Conservation (phyloP, 2,113 vertebrate genomes). For the Notarius quadriscutis region DNA sequence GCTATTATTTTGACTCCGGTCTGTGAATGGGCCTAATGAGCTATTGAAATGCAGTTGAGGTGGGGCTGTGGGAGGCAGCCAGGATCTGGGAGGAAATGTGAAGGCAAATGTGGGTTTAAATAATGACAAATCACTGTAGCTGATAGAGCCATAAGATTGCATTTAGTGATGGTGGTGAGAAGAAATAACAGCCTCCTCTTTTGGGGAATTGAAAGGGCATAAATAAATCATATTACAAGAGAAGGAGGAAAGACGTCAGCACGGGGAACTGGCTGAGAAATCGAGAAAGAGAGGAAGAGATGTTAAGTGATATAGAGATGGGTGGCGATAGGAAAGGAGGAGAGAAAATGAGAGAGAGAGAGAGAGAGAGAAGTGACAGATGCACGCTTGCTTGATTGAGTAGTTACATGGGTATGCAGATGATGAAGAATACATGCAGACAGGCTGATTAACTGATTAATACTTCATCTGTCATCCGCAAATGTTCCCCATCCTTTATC, state of each 20-base stretch:
- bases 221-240: slow-evolving; percentile 54
- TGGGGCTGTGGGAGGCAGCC: slow-evolving; percentile 41
- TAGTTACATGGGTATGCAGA: slow-evolving; percentile 43
- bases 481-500: slow-evolving; percentile 24
- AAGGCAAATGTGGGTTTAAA: slow-evolving; percentile 49
- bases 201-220: slow-evolving; percentile 52
- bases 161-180: slow-evolving; percentile 54
- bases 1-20: slow-evolving; percentile 52
- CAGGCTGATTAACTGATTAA: slow-evolving; percentile 44
- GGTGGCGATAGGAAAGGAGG: slow-evolving; percentile 13
- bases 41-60: slow-evolving; percentile 50
- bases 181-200: slow-evolving; percentile 52
- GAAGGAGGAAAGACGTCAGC: slow-evolving; percentile 41
- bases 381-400: slow-evolving; percentile 34
- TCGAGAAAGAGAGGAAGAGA: slow-evolving; percentile 29
- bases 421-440: slow-evolving; percentile 39
- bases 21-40: slow-evolving; percentile 57
- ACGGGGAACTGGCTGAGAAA: slow-evolving; percentile 39
- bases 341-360: slow-evolving; percentile 8
- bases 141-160: slow-evolving; percentile 55
- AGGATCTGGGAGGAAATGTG: slow-evolving; percentile 27
- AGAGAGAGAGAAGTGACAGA: slow-evolving; percentile 16
- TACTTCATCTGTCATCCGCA: slow-evolving; percentile 30
- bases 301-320: slow-evolving; percentile 31
- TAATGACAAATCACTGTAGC: slow-evolving; percentile 54